These are phyloP conservation scores for Poecile atricapillus DNA, from an alignment of 2,113 vertebrate genomes.

Conservation along the genomic window DNA sequence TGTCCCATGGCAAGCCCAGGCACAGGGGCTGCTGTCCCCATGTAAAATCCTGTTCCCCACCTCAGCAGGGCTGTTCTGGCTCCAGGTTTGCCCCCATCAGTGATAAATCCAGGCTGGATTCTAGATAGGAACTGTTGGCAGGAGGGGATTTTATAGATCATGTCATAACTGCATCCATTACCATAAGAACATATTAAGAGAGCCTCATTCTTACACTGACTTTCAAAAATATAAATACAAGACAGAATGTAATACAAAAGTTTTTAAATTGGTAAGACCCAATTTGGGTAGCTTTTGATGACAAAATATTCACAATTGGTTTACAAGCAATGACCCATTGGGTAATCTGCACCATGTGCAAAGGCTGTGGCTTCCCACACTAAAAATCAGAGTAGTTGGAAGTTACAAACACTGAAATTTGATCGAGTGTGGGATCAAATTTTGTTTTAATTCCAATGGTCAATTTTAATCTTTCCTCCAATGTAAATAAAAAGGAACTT, in stretches of 20 bases:
- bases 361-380: not conserved
- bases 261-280: not conserved
- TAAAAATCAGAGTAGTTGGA: not conserved
- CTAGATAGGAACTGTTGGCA: not conserved
- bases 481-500: not conserved
- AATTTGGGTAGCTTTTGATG: not conserved
- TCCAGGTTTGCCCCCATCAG: not conserved
- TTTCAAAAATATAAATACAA: not conserved
- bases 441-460: not conserved
- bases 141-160: not conserved
- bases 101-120: not conserved
- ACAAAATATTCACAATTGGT: not conserved
- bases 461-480: not conserved
- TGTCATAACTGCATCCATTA: not conserved
- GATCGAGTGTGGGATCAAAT: fast-evolving
- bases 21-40: not conserved
- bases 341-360: not conserved
- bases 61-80: not conserved
- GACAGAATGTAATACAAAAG: not conserved
- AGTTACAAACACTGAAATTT: not conserved
- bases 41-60: not conserved
- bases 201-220: not conserved
- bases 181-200: not conserved
- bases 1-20: not conserved
- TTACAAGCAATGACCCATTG: not conserved